These are phyloP conservation scores for Abscondita cerata DNA, from an alignment of 2,888 invertebrate species.

Conservation along the genomic window DNA sequence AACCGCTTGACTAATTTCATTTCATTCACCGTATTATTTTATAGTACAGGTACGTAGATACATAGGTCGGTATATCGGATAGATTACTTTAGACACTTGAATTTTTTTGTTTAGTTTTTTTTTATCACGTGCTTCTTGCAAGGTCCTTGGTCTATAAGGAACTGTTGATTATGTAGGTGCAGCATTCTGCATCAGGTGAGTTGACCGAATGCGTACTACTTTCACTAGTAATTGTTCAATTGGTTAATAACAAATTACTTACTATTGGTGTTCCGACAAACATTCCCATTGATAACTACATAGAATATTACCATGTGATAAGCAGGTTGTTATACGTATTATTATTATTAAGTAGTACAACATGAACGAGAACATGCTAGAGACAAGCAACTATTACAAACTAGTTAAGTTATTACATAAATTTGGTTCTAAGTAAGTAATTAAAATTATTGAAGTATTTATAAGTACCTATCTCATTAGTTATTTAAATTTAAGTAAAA, in stretches of 20 bases:
- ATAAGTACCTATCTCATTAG: too few species aligned
- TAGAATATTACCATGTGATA: too few species aligned
- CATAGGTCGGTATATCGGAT: conserved; percentile 20
- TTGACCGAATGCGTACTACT: not conserved
- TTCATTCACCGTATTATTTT: conserved; percentile 14
- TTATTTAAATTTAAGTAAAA: too few species aligned
- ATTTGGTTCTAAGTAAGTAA: too few species aligned
- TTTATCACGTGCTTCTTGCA: conserved; percentile 17
- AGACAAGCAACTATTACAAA: too few species aligned
- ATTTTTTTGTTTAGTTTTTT: conserved; percentile 15
- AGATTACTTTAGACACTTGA: conserved; percentile 15
- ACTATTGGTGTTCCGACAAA: too few species aligned
- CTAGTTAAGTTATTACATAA: too few species aligned
- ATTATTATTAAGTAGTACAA: too few species aligned
- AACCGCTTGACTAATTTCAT: conserved; percentile 20
- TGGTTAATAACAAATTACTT: not conserved
- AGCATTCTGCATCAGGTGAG: not conserved
- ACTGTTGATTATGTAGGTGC: conserved; percentile 8
- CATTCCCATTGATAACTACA: too few species aligned
- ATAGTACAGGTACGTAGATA: conserved; percentile 1
- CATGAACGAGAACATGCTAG: too few species aligned
- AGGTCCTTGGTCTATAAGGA: conserved; percentile 18
- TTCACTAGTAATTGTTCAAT: not conserved
- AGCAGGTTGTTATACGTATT: too few species aligned
- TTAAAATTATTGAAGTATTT: too few species aligned